These are phyloP conservation scores for Girardia tigrina DNA, from an alignment of 2,888 invertebrate genomes.

Conservation along the genomic window DNA sequence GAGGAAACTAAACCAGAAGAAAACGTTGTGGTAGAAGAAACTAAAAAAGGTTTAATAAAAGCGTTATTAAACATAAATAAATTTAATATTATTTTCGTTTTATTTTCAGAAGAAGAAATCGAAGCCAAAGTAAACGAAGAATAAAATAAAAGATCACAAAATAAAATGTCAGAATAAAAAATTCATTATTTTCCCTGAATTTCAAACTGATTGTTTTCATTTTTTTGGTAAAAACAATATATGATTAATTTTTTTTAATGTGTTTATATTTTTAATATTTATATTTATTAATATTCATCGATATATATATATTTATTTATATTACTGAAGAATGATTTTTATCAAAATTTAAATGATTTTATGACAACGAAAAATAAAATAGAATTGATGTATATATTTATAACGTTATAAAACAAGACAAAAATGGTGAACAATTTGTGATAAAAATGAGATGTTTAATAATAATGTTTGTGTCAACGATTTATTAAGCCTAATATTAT, in stretches of 20 bases:
- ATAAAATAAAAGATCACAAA: background rate
- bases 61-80: background rate
- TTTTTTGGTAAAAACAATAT: conserved; percentile 12
- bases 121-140: background rate
- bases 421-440: no score
- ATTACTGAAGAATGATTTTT: no score
- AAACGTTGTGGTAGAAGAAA: background rate
- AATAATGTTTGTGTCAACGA: no score
- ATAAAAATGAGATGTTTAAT: no score
- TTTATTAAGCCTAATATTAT: no score
- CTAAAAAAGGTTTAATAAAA: background rate
- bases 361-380: background rate
- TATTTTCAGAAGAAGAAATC: background rate
- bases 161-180: conserved; percentile 13
- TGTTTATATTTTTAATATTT: conserved; percentile 7
- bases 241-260: conserved; percentile 1
- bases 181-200: conserved; percentile 12
- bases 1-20: conserved; percentile 6
- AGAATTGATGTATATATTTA: no score
- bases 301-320: no score
- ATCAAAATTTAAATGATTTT: background rate
- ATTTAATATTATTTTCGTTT: background rate
- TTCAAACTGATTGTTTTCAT: conserved; percentile 10
- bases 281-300: background rate
- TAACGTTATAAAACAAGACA: no score